These are phyloP conservation scores for Meteorus cinctellus DNA, from an alignment of 2,888 invertebrate species.

Conservation along the genomic window DNA sequence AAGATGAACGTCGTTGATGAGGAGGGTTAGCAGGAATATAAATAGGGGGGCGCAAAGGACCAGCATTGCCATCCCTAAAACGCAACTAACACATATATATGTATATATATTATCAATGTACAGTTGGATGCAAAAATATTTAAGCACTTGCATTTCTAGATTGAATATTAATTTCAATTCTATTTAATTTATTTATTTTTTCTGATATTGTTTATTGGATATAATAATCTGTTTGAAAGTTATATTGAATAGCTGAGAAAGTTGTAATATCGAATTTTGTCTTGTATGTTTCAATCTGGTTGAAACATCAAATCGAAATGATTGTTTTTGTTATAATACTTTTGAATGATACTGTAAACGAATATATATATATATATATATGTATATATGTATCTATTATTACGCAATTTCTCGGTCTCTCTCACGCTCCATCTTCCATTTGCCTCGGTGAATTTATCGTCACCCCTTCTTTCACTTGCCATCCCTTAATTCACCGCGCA, in stretches of 20 bases:
- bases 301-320: no score
- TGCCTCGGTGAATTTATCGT: conserved; percentile 18
- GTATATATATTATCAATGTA: not conserved
- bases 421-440: not conserved
- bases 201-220: no score
- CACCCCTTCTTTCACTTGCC: conserved; percentile 27
- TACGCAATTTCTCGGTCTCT: not conserved
- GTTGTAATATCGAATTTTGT: no score
- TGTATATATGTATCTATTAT: not conserved
- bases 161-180: no score
- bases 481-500: not conserved
- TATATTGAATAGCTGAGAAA: no score
- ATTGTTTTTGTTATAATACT: no score
- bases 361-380: no score
- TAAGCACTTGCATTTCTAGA: no score
- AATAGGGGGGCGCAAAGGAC: conserved; percentile 67
- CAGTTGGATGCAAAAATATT: no score
- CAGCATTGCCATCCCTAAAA: conserved; percentile 48
- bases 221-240: no score
- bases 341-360: not conserved
- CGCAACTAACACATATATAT: conserved; percentile 41
- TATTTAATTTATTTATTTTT: no score
- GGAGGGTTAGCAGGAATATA: conserved; percentile 73
- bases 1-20: conserved; percentile 74
- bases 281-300: no score